Evolutionary conservation across 2,888 invertebrate genomes (phyloP).

Genomic region (Apoderus coryli): DNA sequence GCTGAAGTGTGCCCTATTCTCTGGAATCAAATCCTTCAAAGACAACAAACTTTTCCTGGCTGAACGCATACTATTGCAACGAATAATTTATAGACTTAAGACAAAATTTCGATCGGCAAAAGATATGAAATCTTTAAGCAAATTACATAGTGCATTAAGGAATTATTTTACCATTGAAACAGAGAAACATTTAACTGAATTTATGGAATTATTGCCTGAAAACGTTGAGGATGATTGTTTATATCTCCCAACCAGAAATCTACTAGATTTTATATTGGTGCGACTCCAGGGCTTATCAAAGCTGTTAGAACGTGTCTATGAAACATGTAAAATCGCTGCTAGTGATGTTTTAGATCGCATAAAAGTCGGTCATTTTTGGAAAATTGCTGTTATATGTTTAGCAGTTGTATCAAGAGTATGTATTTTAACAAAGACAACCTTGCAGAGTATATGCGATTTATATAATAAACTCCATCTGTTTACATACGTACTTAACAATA

Average conservation of each 20-base stretch:
- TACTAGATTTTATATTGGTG: conserved; percentile 34
- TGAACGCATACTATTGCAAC: conserved; percentile 31
- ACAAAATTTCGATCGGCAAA: conserved; percentile 36
- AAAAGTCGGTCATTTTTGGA: conserved; percentile 34
- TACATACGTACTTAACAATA: conserved; percentile 24
- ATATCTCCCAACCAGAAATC: conserved; percentile 34
- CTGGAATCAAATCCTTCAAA: conserved; percentile 20
- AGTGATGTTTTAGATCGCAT: conserved; percentile 29
- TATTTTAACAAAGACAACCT: conserved; percentile 27
- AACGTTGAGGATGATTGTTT: conserved; percentile 13
- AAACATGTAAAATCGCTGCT: conserved; percentile 27
- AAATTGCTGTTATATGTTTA: conserved; percentile 29
- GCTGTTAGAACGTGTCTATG: conserved; percentile 31
- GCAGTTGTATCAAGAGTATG: conserved; percentile 34
- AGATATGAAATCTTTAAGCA: conserved; percentile 35
- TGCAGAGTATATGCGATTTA: conserved; percentile 30
- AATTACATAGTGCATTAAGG: conserved; percentile 31
- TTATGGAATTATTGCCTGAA: conserved; percentile 19
- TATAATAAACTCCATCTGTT: conserved; percentile 30
- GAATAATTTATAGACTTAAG: conserved; percentile 27
- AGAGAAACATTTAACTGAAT: conserved; percentile 21
- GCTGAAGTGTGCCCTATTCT: no score
- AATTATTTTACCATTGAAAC: conserved; percentile 31
- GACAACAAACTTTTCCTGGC: conserved; percentile 25
- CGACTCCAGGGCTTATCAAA: conserved; percentile 35